These are phyloP conservation scores for Phyllotis vaccarum DNA, from an alignment of 2,797 vertebrate species.

Conservation along the genomic window DNA sequence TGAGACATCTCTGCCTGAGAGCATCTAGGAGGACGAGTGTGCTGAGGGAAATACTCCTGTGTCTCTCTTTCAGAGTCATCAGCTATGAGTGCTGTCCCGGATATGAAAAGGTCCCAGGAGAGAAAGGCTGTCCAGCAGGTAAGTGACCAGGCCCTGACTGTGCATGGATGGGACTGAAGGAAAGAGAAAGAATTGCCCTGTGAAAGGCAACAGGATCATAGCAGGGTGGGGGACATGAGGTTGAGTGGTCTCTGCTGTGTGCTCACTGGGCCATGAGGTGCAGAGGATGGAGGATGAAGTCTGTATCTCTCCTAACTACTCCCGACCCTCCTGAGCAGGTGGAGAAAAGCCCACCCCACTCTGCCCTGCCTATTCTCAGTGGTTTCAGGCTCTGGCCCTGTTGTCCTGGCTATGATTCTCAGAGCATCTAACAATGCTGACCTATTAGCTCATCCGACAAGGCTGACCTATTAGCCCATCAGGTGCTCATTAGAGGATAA, in stretches of 20 bases:
- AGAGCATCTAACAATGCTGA: not conserved
- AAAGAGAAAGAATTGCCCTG: no score
- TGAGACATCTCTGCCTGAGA: not conserved
- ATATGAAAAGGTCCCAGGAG: constrained; percentile 95
- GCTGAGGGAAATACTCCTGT: constrained; percentile 22
- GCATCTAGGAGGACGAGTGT: not conserved
- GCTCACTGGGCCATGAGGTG: not conserved
- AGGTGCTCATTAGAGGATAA: not conserved
- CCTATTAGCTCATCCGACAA: not conserved
- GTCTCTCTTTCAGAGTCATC: constrained; percentile 91
- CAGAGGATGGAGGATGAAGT: not conserved
- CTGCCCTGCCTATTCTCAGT: not conserved
- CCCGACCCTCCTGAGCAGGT: not conserved
- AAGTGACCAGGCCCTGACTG: constrained; percentile 55
- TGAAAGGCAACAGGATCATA: not conserved
- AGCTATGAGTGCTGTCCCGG: constrained; percentile 98
- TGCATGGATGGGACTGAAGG: fast-evolving
- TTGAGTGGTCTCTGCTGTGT: not conserved
- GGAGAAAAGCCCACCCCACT: not conserved
- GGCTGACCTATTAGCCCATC: no score
- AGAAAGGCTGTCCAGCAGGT: constrained; percentile 98
- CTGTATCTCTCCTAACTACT: not conserved
- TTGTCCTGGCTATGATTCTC: not conserved
- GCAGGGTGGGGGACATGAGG: fast-evolving
- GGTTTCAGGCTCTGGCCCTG: not conserved